Evolutionary conservation across 2,888 invertebrate species (phyloP).

Genomic region (Operophtera brumata): DNA sequence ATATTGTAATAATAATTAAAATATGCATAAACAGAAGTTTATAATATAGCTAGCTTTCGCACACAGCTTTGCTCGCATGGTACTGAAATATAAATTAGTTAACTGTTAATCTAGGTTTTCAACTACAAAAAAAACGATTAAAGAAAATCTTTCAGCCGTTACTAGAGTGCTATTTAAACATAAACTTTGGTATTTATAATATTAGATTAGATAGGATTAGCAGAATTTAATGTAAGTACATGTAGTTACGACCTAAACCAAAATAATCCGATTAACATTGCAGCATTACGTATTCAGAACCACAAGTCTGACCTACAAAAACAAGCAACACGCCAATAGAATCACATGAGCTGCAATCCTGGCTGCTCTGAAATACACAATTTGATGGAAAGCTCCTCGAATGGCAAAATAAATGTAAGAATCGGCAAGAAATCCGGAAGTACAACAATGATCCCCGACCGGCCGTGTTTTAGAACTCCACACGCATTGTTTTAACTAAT

Average conservation of each 20-base stretch:
- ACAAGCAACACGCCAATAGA: background rate
- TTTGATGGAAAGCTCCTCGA: slow-evolving; percentile 24
- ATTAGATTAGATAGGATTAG: too few species aligned
- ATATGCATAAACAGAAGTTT: too few species aligned
- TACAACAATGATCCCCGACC: slow-evolving; percentile 34
- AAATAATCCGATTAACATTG: background rate
- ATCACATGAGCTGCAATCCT: background rate
- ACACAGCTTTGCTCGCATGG: too few species aligned
- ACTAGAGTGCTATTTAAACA: too few species aligned
- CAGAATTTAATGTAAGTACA: too few species aligned
- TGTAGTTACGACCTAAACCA: background rate
- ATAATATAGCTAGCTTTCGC: too few species aligned
- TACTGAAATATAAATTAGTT: too few species aligned
- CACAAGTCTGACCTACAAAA: background rate
- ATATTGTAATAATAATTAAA: too few species aligned
- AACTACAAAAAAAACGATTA: too few species aligned
- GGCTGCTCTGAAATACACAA: background rate
- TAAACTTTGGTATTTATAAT: too few species aligned
- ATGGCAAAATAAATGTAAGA: slow-evolving; percentile 28
- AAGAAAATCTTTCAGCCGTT: too few species aligned
- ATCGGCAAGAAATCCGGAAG: slow-evolving; percentile 29
- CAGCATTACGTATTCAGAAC: background rate
- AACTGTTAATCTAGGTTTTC: too few species aligned
- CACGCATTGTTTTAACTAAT: slow-evolving; percentile 37
- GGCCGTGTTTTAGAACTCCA: slow-evolving; percentile 32